These are phyloP conservation scores for Lepeophtheirus nordmannii DNA, from an alignment of 2,888 invertebrate species.

Conservation along the genomic window DNA sequence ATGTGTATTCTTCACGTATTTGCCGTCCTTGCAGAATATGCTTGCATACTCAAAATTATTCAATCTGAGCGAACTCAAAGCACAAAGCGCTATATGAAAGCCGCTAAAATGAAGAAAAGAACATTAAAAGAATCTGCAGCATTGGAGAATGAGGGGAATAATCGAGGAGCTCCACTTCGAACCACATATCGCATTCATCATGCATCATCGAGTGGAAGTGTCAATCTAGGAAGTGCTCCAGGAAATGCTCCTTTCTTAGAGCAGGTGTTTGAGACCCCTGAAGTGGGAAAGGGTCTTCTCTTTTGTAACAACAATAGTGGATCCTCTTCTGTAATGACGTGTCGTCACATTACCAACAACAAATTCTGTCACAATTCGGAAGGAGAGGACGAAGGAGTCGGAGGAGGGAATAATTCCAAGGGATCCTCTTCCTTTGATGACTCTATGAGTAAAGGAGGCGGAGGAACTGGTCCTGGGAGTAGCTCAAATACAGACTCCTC, in stretches of 20 bases:
- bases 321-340: not conserved
- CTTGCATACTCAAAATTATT: constrained; percentile 24
- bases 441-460: not conserved
- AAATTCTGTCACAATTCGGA: not conserved
- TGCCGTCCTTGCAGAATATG: constrained; percentile 24
- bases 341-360: not conserved
- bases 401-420: not conserved
- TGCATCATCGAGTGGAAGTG: not conserved
- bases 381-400: not conserved
- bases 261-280: not conserved
- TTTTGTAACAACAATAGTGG: not conserved
- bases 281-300: not conserved
- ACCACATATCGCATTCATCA: not conserved
- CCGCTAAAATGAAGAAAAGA: not conserved
- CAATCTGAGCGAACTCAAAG: constrained; percentile 8
- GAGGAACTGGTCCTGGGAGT: not conserved
- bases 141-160: not conserved
- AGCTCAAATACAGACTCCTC: not conserved
- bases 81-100: not conserved
- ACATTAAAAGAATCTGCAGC: not conserved
- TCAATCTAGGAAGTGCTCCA: not conserved
- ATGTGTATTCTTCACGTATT: constrained; percentile 24
- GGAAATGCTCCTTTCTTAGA: not conserved
- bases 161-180: not conserved
- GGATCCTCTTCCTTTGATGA: not conserved